Percentiles rank a stretch among this genome's conserved stretches.
Conservation (phyloP, 2,888 invertebrate species). For the Pterostichus madidus region DNA sequence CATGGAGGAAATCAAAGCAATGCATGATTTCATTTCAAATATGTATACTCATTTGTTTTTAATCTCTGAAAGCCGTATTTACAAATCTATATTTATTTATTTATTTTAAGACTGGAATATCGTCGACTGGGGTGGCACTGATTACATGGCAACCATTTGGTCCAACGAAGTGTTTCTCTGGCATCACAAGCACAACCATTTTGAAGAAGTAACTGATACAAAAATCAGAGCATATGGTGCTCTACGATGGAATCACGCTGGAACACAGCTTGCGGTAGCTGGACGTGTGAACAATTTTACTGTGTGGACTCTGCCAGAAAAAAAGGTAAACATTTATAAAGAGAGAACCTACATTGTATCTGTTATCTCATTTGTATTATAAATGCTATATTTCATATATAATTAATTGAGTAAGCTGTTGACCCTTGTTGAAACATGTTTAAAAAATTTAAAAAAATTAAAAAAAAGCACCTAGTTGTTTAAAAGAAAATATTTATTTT, state of each 20-base stretch:
- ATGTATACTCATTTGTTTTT: too few species aligned
- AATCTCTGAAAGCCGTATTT: background rate
- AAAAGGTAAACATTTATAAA: background rate
- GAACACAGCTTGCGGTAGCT: slow-evolving; percentile 35
- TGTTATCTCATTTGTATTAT: too few species aligned
- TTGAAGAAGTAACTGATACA: slow-evolving; percentile 12
- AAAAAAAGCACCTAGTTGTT: too few species aligned
- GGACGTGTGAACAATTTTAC: background rate
- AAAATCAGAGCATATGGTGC: background rate
- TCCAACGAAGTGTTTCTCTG: slow-evolving; percentile 20
- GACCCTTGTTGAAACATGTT: too few species aligned
- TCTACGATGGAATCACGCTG: slow-evolving; percentile 38
- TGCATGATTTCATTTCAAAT: too few species aligned
- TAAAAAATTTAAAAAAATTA: too few species aligned
- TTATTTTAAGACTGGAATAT: slow-evolving; percentile 21
- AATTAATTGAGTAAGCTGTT: too few species aligned
- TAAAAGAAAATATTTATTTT: too few species aligned
- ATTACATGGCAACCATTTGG: slow-evolving; percentile 27
- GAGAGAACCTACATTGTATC: too few species aligned
- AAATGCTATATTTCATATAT: too few species aligned
- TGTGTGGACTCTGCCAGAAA: background rate
- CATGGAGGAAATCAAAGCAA: too few species aligned
- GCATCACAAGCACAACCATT: background rate
- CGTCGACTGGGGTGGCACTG: slow-evolving; percentile 43
- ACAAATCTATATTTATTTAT: too few species aligned